phyloP scores from a whole-genome alignment of 1,140 invertebrate genomes.

The Pseudomyrmex flavicornis region DNA sequence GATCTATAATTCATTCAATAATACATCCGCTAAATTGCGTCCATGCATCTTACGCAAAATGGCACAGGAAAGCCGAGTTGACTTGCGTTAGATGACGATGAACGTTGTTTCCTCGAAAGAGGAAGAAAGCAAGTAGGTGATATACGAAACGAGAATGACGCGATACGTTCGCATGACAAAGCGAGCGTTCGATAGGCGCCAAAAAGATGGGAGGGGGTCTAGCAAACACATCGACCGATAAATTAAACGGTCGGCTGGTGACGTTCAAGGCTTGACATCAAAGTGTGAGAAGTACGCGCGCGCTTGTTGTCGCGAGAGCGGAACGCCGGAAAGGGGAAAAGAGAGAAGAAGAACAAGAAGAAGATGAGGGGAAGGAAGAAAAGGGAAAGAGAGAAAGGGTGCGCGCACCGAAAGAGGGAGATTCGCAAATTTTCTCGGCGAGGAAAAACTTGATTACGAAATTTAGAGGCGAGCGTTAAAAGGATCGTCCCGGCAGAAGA shows the following conservation, averaged over 20 bases:
- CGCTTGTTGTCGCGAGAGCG: constrained; percentile 27
- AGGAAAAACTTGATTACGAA: constrained; percentile 84
- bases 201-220: constrained; percentile 53
- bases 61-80: background rate
- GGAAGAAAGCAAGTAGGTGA: constrained; percentile 15
- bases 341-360: background rate
- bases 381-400: background rate
- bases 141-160: background rate
- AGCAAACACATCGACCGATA: constrained; percentile 78
- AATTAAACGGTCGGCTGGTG: constrained; percentile 77
- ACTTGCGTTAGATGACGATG: background rate
- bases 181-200: constrained; percentile 54
- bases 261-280: constrained; percentile 78
- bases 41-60: background rate
- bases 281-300: constrained; percentile 65
- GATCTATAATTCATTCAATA: background rate
- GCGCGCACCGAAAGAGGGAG: constrained; percentile 54
- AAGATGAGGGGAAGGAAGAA: background rate
- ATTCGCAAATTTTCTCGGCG: constrained; percentile 76
- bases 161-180: constrained; percentile 30
- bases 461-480: constrained; percentile 80
- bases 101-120: background rate
- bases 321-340: constrained; percentile 17
- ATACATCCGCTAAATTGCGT: constrained; percentile 2
- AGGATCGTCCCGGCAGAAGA: constrained; percentile 68